phyloP scores from a whole-genome alignment of 64 coral and sea anemone genomes.

The Trachythela sp. region DNA sequence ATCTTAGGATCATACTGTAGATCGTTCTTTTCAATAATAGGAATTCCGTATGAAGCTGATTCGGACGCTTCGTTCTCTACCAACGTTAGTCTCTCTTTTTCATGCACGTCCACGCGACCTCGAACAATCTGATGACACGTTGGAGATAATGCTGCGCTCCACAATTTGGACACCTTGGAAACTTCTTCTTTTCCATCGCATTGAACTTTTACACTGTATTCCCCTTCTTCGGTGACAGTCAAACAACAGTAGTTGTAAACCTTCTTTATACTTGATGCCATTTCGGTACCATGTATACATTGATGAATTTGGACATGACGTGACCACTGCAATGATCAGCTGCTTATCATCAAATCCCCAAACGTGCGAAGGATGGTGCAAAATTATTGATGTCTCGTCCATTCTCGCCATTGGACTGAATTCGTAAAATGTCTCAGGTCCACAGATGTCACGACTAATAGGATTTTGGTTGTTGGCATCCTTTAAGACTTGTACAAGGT shows the following conservation, averaged over 20 bases:
- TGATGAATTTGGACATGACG: not conserved
- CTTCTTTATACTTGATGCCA: not conserved
- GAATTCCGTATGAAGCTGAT: not conserved
- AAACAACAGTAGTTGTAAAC: conserved; percentile 9
- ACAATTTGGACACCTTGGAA: not conserved
- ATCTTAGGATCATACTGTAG: not conserved
- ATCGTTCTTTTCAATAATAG: conserved; percentile 8
- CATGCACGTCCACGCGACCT: not conserved
- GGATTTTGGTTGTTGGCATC: not conserved
- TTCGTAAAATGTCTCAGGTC: not conserved
- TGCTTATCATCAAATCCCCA: not conserved
- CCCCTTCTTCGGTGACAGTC: not conserved
- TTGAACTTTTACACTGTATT: conserved; percentile 28
- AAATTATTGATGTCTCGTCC: not conserved
- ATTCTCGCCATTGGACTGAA: not conserved
- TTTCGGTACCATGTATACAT: not conserved
- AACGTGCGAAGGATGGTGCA: not conserved
- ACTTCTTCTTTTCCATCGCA: not conserved
- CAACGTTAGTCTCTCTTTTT: not conserved
- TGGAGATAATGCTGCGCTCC: not conserved
- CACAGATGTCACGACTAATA: not conserved
- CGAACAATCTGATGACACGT: not conserved
- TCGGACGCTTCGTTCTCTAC: not conserved
- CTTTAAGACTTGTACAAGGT: not conserved
- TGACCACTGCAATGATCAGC: not conserved